Evolutionary conservation across 2,113 vertebrate species (phyloP).

Genomic region (Lonchura striata): DNA sequence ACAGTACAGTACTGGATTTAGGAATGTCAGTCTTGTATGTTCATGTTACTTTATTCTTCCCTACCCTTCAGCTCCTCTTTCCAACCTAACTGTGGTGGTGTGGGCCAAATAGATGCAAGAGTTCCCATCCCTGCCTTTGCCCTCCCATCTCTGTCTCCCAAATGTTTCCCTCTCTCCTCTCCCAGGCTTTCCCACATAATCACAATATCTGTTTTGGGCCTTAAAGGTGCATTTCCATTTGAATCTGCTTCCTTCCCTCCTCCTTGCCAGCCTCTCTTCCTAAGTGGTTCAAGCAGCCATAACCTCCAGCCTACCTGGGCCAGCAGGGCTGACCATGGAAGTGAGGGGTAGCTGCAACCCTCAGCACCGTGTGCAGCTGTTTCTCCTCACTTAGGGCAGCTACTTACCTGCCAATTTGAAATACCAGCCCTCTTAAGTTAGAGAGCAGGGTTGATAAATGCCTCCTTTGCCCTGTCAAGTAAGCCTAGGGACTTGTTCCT

Average conservation of each 20-base stretch:
- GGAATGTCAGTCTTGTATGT: not conserved
- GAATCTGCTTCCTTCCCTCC: not conserved
- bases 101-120: not conserved
- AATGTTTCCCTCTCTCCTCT: not conserved
- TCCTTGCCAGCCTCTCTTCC: not conserved
- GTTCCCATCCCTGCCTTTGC: not conserved
- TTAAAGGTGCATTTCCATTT: not conserved
- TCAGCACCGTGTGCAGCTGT: not conserved
- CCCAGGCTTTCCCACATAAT: not conserved
- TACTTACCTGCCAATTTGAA: not conserved
- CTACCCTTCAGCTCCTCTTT: not conserved
- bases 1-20: not conserved
- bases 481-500: not conserved
- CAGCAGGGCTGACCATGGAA: not conserved
- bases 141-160: not conserved
- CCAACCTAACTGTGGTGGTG: not conserved
- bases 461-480: not conserved
- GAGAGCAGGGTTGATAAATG: not conserved
- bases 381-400: not conserved
- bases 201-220: not conserved
- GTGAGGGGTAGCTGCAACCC: not conserved
- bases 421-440: not conserved
- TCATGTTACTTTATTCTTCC: not conserved
- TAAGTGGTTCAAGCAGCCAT: not conserved
- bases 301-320: not conserved